These are phyloP conservation scores for Anticlea derivata DNA, from an alignment of 2,888 invertebrate genomes.

Conservation along the genomic window DNA sequence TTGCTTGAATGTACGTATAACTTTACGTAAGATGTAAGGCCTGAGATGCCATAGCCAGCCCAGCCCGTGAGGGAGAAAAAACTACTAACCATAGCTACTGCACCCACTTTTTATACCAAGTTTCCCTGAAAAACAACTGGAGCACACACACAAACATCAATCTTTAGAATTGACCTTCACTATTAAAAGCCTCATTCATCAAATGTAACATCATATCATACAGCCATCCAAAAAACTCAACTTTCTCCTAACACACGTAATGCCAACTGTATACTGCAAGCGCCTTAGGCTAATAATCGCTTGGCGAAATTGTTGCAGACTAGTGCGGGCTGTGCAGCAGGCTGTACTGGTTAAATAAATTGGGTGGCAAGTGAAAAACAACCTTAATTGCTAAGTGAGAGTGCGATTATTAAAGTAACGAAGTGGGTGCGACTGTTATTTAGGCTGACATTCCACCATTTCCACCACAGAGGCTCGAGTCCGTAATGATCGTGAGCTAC, in stretches of 20 bases:
- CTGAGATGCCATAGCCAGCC: too few species aligned
- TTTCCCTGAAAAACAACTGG: conserved; percentile 3
- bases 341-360: conserved; percentile 30
- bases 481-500: too few species aligned
- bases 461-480: too few species aligned
- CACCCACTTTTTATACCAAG: background rate
- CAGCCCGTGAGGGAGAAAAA: too few species aligned
- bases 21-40: too few species aligned
- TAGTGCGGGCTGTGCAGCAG: conserved; percentile 12
- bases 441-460: conserved; percentile 48
- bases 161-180: conserved; percentile 32
- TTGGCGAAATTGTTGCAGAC: background rate
- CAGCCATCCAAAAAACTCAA: conserved; percentile 20
- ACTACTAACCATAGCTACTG: too few species aligned
- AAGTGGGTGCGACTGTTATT: conserved; percentile 44
- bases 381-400: conserved; percentile 44
- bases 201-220: conserved; percentile 30
- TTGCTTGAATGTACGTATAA: too few species aligned
- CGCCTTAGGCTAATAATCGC: conserved; percentile 12
- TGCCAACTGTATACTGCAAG: conserved; percentile 2
- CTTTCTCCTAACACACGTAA: conserved; percentile 26
- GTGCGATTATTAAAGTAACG: conserved; percentile 40
- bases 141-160: conserved; percentile 19
- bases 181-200: conserved; percentile 35
- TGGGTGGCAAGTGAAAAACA: conserved; percentile 39